Evolutionary conservation across 2,113 vertebrate species (phyloP).

Genomic region (Ornithorhynchus anatinus): DNA sequence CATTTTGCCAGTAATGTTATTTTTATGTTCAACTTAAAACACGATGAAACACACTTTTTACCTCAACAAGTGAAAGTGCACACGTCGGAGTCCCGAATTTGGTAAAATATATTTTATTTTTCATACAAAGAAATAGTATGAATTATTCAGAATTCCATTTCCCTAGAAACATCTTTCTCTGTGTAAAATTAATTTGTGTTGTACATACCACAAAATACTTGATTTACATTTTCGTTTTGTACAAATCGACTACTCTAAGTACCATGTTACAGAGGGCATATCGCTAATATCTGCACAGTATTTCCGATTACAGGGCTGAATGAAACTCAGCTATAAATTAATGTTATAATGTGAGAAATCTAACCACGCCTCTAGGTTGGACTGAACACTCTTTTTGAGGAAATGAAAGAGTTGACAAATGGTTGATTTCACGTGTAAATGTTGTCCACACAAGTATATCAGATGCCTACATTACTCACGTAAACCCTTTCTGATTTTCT

Average conservation of each 20-base stretch:
- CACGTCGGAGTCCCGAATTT: slow-evolving; percentile 36
- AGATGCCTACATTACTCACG: slow-evolving; percentile 7
- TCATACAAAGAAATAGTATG: slow-evolving; percentile 98
- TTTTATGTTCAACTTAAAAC: too few species aligned
- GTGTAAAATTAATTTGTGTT: slow-evolving; percentile 97
- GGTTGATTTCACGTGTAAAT: not conserved
- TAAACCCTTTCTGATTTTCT: slow-evolving; percentile 7
- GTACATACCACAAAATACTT: slow-evolving; percentile 96
- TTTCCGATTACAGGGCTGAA: slow-evolving; percentile 77
- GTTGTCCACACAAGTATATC: not conserved
- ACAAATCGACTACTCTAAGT: slow-evolving; percentile 83
- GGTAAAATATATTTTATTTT: slow-evolving; percentile 99
- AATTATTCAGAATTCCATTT: slow-evolving; percentile 93
- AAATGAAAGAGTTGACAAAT: slow-evolving; percentile 9
- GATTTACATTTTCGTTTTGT: slow-evolving; percentile 79
- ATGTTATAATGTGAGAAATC: slow-evolving; percentile 48
- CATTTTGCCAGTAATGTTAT: too few species aligned
- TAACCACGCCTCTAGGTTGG: slow-evolving; percentile 56
- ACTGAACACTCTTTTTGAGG: slow-evolving; percentile 11
- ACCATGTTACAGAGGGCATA: slow-evolving; percentile 79
- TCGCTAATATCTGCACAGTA: slow-evolving; percentile 73
- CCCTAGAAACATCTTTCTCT: slow-evolving; percentile 91
- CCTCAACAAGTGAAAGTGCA: not conserved
- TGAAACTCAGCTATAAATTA: slow-evolving; percentile 88
- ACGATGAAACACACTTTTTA: too few species aligned